Percentiles rank a stretch among this genome's conserved stretches.
Conservation (phyloP, 2,797 vertebrate species). For the Mormyrus hasselquistii region DNA sequence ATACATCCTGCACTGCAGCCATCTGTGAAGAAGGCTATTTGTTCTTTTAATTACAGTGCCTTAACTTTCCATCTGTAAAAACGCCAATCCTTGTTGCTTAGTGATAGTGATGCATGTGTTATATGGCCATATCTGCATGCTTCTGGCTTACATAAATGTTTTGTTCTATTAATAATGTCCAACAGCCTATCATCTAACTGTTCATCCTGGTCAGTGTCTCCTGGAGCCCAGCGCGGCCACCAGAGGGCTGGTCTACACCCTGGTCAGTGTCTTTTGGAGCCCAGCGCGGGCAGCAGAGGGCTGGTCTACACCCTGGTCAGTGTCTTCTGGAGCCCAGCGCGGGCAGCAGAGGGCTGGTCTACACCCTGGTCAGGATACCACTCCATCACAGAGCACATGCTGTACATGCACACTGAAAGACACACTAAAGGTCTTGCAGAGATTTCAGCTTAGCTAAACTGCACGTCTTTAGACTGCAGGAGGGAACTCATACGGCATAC, state of each 20-base stretch:
- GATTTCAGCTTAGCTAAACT: not conserved
- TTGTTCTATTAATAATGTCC: not conserved
- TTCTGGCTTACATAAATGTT: not conserved
- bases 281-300: too few species aligned
- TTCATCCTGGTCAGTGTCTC: not conserved
- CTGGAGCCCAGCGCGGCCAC: not conserved
- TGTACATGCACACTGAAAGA: not conserved
- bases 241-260: not conserved
- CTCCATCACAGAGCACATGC: not conserved
- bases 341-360: too few species aligned
- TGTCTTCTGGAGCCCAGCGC: too few species aligned
- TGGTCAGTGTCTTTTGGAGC: too few species aligned
- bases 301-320: not conserved
- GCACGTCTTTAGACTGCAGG: not conserved
- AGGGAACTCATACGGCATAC: not conserved
- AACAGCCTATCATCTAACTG: not conserved
- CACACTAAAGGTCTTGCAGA: not conserved
- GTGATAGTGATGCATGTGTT: conserved; percentile 59
- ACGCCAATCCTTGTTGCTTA: conserved; percentile 56
- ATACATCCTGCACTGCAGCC: not conserved
- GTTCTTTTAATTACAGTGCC: not conserved
- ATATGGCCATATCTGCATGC: conserved; percentile 33
- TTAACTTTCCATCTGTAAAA: conserved; percentile 52
- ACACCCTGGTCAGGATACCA: not conserved
- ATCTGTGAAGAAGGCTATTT: not conserved